Base-by-base conservation (phyloP, 2,888 invertebrate species). In the Bellardia bayeri region DNA sequence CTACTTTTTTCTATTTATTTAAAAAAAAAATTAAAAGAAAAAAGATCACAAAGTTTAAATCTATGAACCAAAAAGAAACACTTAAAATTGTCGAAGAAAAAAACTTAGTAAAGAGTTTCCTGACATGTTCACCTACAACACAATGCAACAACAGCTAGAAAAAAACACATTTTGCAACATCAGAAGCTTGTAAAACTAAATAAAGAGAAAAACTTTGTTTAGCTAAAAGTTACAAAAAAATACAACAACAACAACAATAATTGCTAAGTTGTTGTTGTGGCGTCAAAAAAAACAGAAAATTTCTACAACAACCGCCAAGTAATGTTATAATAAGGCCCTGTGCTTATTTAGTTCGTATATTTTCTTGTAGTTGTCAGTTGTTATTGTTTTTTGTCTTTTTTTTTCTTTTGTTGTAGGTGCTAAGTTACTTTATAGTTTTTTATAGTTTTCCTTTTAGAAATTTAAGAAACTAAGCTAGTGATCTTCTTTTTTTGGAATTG, bases 81-180 rank as follows among this genome's bases (percentile, higher is more conserved):
- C 71, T 76, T 82, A 58, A 75, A 71, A 13, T 8, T 37, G 37
- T 37, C 4, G 6, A 37, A 0, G 37, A 30, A 5, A 14, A 42
- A 69, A 61, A 23, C 23, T 23, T 23, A 23, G 23, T 6, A 33
- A 61, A 68, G 6, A 75, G 45, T 75, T 75, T 85, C 14, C 79
- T 85, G 72, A 82, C 85, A 87, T 76, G 78, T 85, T 85, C 87
- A 74, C 82, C 85, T 85, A 74, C 54, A 84, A 87, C 56, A 87
- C 82, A 81, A 78, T 8, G 56, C 49, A 75, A 71, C 13, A 16
- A n/a, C 54, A 71, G 63, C 72, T 16, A 16, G 23, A 51, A 42
- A 33, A 66, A 4, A 51, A 74, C 23, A 51, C 54, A 71, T 23
- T 64, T 72, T 56, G 33, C 42, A 78, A 78, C 64, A 71, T 69